These are phyloP conservation scores for Phyllostomus discolor DNA, from an alignment of 2,113 vertebrate species.

Conservation along the genomic window DNA sequence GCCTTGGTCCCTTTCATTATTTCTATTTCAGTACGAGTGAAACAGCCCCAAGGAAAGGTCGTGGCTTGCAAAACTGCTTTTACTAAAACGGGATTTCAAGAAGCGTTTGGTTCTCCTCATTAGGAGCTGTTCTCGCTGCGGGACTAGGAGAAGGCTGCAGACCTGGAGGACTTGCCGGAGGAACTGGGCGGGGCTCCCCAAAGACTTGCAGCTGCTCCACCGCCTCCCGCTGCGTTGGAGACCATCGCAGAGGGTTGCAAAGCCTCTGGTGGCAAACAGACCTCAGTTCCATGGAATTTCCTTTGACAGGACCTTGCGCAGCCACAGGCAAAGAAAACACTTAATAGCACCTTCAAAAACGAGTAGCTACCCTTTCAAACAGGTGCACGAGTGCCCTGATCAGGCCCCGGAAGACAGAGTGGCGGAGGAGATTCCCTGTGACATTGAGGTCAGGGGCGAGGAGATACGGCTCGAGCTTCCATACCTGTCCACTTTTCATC, in stretches of 20 bases:
- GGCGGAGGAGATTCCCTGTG: constrained; percentile 95
- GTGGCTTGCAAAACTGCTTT: constrained; percentile 93
- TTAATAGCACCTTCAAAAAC: constrained; percentile 98
- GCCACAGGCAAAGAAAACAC: constrained; percentile 97
- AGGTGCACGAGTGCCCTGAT: constrained; percentile 92
- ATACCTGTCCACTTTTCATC: constrained; percentile 96
- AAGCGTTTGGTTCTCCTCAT: constrained; percentile 98
- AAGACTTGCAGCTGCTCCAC: constrained; percentile 93
- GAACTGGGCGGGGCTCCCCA: constrained; percentile 96
- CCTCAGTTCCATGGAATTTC: constrained; percentile 95
- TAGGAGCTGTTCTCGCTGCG: constrained; percentile 96
- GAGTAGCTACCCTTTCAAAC: constrained; percentile 97
- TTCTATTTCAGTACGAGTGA: constrained; percentile 97
- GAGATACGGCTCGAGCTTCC: constrained; percentile 89
- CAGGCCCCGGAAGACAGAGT: constrained; percentile 96
- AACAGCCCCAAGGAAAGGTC: constrained; percentile 97
- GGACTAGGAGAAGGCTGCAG: constrained; percentile 96
- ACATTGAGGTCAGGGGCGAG: constrained; percentile 91
- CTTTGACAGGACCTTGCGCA: constrained; percentile 98
- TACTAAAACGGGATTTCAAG: constrained; percentile 96
- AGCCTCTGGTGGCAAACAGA: constrained; percentile 84
- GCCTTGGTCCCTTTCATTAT: constrained; percentile 96
- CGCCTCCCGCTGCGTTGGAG: constrained; percentile 93
- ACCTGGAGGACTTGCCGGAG: constrained; percentile 94
- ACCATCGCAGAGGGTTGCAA: constrained; percentile 97